phyloP scores from a whole-genome alignment of 1,140 invertebrate genomes.

The Hylaeus volcanicus region DNA sequence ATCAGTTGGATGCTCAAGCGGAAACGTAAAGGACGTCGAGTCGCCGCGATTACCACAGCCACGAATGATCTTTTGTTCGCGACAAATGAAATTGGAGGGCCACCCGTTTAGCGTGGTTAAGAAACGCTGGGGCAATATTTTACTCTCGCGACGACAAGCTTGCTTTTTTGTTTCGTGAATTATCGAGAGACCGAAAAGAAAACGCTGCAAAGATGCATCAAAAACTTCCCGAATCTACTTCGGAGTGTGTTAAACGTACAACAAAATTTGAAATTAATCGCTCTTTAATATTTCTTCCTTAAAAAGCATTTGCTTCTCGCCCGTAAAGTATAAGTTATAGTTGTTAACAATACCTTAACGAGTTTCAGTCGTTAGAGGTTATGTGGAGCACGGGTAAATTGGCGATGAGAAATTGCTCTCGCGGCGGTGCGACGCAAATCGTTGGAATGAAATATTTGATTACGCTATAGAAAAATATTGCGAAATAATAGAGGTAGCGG shows the following conservation, averaged over 20 bases:
- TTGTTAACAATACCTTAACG: too few species aligned
- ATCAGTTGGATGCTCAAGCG: conserved; percentile 21
- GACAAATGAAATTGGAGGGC: conserved; percentile 4
- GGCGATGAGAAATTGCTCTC: neutral
- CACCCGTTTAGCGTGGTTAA: neutral
- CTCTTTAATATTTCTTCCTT: too few species aligned
- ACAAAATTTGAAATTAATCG: too few species aligned
- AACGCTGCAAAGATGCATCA: too few species aligned
- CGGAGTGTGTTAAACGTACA: too few species aligned
- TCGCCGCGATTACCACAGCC: conserved; percentile 11
- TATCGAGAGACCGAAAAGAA: too few species aligned
- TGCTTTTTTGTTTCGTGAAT: too few species aligned
- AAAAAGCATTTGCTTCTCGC: too few species aligned
- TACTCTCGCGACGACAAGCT: too few species aligned
- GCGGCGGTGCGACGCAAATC: neutral
- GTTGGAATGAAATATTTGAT: neutral
- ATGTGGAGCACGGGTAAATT: neutral
- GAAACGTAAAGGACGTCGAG: conserved; percentile 11
- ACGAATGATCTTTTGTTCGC: neutral
- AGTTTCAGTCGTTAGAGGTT: neutral
- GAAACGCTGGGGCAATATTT: neutral
- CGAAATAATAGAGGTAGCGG: neutral
- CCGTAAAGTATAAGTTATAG: too few species aligned
- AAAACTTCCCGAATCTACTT: too few species aligned
- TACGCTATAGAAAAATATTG: neutral